A percentile compares a stretch with the other conserved stretches of the same genome.
These are phyloP conservation scores for Fragum fragum DNA, from an alignment of 2,888 invertebrate genomes.

Conservation along the genomic window DNA sequence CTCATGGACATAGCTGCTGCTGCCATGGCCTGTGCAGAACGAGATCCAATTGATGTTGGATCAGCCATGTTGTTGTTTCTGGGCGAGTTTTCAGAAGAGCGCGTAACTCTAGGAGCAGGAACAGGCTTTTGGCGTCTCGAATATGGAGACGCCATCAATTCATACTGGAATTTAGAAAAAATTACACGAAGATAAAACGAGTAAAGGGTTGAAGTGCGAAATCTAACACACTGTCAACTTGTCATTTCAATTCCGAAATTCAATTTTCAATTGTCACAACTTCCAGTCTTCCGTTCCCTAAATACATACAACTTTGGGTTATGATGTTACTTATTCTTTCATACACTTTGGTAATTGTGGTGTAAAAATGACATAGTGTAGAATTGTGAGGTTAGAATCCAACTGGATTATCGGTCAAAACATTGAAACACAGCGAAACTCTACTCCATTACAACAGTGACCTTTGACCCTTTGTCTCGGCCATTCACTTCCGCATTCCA, in stretches of 20 bases:
- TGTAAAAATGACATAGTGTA: too few species aligned
- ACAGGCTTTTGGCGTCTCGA: slow-evolving; percentile 60
- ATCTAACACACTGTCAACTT: too few species aligned
- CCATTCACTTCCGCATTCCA: slow-evolving; percentile 43
- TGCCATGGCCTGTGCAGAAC: slow-evolving; percentile 70
- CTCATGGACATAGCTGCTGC: slow-evolving; percentile 68
- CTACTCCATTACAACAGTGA: slow-evolving; percentile 21
- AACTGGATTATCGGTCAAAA: not conserved
- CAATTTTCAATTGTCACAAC: too few species aligned
- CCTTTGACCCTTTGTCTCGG: slow-evolving; percentile 53
- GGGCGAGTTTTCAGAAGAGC: slow-evolving; percentile 46
- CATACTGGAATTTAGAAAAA: not conserved
- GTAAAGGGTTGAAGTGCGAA: too few species aligned
- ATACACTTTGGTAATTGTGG: too few species aligned
- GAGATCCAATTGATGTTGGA: slow-evolving; percentile 54
- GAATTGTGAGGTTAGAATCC: too few species aligned
- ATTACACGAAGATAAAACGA: too few species aligned
- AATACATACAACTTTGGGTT: too few species aligned
- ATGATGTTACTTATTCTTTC: too few species aligned
- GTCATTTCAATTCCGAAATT: too few species aligned
- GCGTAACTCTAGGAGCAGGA: slow-evolving; percentile 56
- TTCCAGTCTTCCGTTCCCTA: too few species aligned
- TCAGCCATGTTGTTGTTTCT: slow-evolving; percentile 53
- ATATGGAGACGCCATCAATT: slow-evolving; percentile 54
- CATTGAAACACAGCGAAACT: not conserved